Evolutionary conservation across 1,140 invertebrate species (phyloP), one percentile per base, ranked within the genome.

Genomic region (Littorina saxatilis): DNA sequence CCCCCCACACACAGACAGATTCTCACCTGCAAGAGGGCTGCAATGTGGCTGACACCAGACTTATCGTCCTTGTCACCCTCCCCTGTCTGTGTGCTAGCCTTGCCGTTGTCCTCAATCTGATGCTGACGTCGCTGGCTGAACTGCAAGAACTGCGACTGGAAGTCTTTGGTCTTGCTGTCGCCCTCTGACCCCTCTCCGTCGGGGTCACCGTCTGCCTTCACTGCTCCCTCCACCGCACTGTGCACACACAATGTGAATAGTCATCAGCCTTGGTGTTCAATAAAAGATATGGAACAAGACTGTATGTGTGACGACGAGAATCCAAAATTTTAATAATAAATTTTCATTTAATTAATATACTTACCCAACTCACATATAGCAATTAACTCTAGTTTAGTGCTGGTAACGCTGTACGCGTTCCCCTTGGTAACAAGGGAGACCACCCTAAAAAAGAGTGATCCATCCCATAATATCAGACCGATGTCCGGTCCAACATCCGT

Each of bases 81-180:
- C 72, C 82, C 79, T 63, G 84, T 96, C 81, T 61, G 72, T 40
- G 50, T 75, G 37, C 52, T 82, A 81, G 55, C 87, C 81, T 32
- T 84, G 86, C 47, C 84, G 86, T 81, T 88, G 86, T 72, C 87
- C 84, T 96, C 83, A 2, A 77, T 58, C 52, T 82, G 66, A 43
- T 85, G 85, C 66, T 88, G 83, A n/a, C 86, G 86, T 32, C 87
- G 87, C 83, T 89, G 87, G 68, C 89, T 96, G 75, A 92, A 92
- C 84, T 92, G 91, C 47, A 92, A 79, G 79, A 93, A 92, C 84
- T 93, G 91, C 1, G 92, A 87, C 78, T 93, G 92, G 83, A 92
- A 93, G 81, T 92, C 89, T 50, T 77, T 81, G 52, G 84, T 81
- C 66, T 72, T 82, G 55, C 61, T 75, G 70, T 75, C 74, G 43